A percentile compares a stretch with the other conserved stretches of the same genome.
Conservation (phyloP, 2,113 vertebrate genomes). For the Callipepla californica region DNA sequence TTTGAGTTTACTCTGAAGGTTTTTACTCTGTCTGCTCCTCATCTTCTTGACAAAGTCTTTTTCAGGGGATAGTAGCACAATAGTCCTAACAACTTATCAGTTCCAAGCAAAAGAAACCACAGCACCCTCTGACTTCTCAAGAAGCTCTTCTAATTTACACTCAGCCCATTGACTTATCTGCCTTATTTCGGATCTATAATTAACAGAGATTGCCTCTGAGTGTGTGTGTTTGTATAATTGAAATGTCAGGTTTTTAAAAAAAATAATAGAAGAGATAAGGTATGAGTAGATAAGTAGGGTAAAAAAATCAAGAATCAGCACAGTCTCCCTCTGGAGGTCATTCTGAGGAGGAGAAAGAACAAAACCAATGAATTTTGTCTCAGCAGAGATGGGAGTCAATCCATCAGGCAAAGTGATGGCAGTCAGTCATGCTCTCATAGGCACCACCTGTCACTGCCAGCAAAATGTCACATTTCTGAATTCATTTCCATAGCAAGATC, state of each 20-base stretch:
- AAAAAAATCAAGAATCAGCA: background rate
- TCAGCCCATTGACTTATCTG: background rate
- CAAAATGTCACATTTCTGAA: conserved; percentile 70
- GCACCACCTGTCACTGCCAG: conserved; percentile 39
- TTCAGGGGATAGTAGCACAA: background rate
- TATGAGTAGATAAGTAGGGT: background rate
- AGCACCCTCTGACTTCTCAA: background rate
- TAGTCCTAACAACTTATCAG: background rate
- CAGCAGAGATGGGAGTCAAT: conserved; percentile 52
- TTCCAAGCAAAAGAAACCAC: background rate
- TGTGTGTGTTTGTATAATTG: background rate
- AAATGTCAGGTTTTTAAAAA: background rate
- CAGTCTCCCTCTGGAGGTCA: conserved; percentile 42
- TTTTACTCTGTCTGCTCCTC: background rate
- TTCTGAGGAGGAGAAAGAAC: background rate
- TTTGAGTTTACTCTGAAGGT: background rate
- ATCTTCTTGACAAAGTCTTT: background rate
- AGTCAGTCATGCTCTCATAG: conserved; percentile 52
- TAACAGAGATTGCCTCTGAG: background rate
- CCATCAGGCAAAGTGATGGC: conserved; percentile 50
- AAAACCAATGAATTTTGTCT: conserved; percentile 63
- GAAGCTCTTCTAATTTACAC: background rate
- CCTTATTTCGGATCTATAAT: conserved; percentile 55
- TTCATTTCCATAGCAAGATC: conserved; percentile 72
- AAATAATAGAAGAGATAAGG: background rate